phyloP scores from a whole-genome alignment of 2,888 invertebrate genomes.

The Galeruca laticollis region DNA sequence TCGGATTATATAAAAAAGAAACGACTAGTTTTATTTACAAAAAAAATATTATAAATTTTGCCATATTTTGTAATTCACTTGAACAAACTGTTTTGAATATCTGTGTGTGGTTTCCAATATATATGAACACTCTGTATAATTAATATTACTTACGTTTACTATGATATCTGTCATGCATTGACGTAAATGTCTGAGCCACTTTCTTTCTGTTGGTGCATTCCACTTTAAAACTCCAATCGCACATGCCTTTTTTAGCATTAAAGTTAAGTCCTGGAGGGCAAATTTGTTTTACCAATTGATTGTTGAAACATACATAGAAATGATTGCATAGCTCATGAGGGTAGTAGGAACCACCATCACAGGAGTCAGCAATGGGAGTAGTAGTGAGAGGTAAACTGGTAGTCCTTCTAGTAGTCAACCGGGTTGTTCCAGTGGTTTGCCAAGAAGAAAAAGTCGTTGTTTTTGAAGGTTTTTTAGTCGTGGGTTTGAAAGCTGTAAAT shows the following conservation, averaged over 20 bases:
- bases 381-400: slow-evolving; percentile 48
- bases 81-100: too few species aligned
- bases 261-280: slow-evolving; percentile 85
- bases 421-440: slow-evolving; percentile 43
- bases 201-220: slow-evolving; percentile 69
- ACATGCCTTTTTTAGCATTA: slow-evolving; percentile 75
- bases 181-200: slow-evolving; percentile 51
- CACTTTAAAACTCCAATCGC: slow-evolving; percentile 80
- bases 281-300: slow-evolving; percentile 75
- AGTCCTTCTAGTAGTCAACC: slow-evolving; percentile 47
- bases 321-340: slow-evolving; percentile 79
- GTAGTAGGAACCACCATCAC: slow-evolving; percentile 81
- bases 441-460: slow-evolving; percentile 38
- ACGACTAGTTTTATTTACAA: too few species aligned
- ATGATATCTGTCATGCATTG: slow-evolving; percentile 33
- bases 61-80: too few species aligned
- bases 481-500: slow-evolving; percentile 51
- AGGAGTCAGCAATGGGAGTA: slow-evolving; percentile 58
- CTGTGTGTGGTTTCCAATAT: too few species aligned
- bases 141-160: slow-evolving; percentile 38
- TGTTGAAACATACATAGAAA: slow-evolving; percentile 84
- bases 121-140: too few species aligned
- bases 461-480: slow-evolving; percentile 59
- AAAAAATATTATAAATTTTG: too few species aligned
- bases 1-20: too few species aligned